Base-by-base conservation (phyloP, 1,140 invertebrate genomes). In the Drosophila saltans region DNA sequence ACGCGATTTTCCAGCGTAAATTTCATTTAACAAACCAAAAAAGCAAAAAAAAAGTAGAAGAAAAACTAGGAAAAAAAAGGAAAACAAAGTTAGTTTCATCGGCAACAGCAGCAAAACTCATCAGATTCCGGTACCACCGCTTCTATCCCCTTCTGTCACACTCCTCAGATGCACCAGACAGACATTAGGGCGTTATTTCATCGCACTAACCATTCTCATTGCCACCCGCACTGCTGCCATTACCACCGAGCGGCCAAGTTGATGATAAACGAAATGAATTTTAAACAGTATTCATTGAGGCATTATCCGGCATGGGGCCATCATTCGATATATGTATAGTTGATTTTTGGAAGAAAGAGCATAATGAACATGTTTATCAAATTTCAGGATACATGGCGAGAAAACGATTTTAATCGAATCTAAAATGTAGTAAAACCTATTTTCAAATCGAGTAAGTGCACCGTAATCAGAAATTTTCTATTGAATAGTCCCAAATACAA, bases 191-290 rank as follows among this genome's bases (percentile, higher is more conserved):
- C 45, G 45, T 52, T 52, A 24, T 52, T 52, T 52, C 45, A 52
- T 52, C 21, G 24, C 21, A 52, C 21, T 10, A 26, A 1, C 0
- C 45, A 9, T 3, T 9, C 45, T 9, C 7, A 8, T 10, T 10
- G 9, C 40, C 9, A 11, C 2, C 40, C 41, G n/a, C 33, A 36
- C 33, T 36, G 33, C 3, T 36, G 6, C 33, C 33, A 36, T 36
- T 6, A 26, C 21, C 16, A 9, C 24, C 24, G 8, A 3, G 10
- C 55, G 57, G 43, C 63, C 73, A 72, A 88, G 65, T 76, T 72
- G 70, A 72, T 89, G 84, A 83, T 89, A 84, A 89, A 73, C 74
- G 80, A 89, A 89, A 89, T 89, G 80, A 80, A 89, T 89, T 89
- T 84, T 89, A 89, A 89, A 78, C 80, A 89, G 74, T 75, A 78